A percentile compares a stretch with the other conserved stretches of the same genome.
These are phyloP conservation scores for Sinocyclocheilus anshuiensis DNA, from an alignment of 2,113 vertebrate genomes.

Conservation along the genomic window DNA sequence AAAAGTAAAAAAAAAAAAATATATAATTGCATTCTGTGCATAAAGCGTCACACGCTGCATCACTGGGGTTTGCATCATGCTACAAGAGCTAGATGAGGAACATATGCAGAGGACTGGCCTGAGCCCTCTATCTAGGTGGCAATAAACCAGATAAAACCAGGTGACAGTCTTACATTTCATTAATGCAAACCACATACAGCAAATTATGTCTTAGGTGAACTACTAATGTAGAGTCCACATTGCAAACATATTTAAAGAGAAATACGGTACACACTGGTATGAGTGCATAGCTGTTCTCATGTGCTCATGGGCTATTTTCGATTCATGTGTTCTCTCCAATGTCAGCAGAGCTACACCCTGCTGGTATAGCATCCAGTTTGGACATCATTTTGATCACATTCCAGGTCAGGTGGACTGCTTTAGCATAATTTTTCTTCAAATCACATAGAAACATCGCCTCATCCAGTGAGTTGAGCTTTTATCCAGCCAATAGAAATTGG, in stretches of 20 bases:
- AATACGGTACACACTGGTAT: constrained; percentile 6
- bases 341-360: constrained; percentile 4
- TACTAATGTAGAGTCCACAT: background rate
- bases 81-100: background rate
- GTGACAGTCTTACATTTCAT: background rate
- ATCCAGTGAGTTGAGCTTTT: background rate
- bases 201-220: constrained; percentile 2
- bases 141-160: background rate
- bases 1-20: background rate
- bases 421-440: background rate
- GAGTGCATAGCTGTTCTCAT: constrained; percentile 15
- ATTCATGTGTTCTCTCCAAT: background rate
- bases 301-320: constrained; percentile 31
- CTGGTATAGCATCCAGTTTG: background rate
- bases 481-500: background rate
- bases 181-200: constrained; percentile 19
- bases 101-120: background rate
- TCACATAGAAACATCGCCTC: background rate
- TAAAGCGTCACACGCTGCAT: background rate
- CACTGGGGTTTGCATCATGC: background rate
- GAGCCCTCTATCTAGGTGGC: background rate
- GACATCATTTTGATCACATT: background rate
- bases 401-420: background rate
- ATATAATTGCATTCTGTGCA: background rate
- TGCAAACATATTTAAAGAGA: constrained; percentile 30